Conservation (phyloP, 2,113 vertebrate species). For the Halichoerus grypus region DNA sequence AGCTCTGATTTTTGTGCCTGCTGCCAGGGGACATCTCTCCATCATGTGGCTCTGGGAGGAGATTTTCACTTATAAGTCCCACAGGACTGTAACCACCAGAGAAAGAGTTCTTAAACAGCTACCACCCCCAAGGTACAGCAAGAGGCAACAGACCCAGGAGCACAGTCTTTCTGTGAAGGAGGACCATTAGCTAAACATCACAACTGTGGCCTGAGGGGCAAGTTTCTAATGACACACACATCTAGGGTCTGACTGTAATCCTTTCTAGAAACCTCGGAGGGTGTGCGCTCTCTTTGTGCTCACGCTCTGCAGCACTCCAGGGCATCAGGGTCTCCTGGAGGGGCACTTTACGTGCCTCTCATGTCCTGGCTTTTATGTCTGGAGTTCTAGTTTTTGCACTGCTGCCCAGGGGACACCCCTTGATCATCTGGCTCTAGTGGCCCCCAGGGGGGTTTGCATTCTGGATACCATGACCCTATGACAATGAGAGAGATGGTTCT, state of each 20-base stretch:
- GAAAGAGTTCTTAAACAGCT: neutral
- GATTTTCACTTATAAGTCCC: neutral
- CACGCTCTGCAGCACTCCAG: neutral
- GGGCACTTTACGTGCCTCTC: neutral
- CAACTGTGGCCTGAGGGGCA: neutral
- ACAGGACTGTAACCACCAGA: neutral
- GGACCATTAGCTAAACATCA: neutral
- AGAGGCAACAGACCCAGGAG: neutral
- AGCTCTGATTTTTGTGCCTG: neutral
- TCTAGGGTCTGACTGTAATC: neutral
- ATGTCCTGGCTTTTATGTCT: neutral
- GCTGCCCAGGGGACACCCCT: neutral
- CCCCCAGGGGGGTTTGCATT: neutral
- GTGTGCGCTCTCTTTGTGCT: neutral
- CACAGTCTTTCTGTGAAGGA: neutral
- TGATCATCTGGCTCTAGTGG: neutral
- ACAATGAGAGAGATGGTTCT: neutral
- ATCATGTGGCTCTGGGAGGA: neutral
- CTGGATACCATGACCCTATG: neutral
- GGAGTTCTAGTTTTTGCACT: neutral
- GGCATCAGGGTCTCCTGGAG: neutral
- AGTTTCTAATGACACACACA: neutral
- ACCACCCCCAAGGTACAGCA: neutral
- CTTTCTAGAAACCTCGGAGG: neutral
- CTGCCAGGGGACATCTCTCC: neutral